Conservation (phyloP, 2,797 vertebrate species). For the Caiman crocodilus region DNA sequence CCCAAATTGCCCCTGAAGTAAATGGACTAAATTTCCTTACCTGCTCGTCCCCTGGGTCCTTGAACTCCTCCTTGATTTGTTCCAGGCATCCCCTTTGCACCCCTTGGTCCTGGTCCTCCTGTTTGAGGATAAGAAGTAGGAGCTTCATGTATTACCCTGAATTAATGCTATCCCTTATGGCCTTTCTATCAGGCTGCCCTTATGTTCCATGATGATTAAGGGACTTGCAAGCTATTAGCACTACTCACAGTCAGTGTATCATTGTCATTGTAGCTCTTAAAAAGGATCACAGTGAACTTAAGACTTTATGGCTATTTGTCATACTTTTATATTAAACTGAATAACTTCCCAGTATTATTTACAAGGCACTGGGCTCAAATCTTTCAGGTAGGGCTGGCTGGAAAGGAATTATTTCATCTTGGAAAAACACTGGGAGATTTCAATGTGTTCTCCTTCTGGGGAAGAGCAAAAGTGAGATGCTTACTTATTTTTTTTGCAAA, state of each 20-base stretch:
- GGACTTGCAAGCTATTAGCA: neutral
- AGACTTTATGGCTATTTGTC: too few relatives aligned
- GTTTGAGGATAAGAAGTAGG: neutral
- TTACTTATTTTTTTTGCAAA: neutral
- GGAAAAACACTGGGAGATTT: neutral
- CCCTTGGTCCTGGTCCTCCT: constrained; percentile 77
- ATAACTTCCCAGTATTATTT: neutral
- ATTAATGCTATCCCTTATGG: neutral
- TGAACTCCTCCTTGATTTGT: constrained; percentile 52
- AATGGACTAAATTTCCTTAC: constrained; percentile 28
- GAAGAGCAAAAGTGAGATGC: neutral
- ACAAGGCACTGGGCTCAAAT: neutral
- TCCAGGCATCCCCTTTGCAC: constrained; percentile 66
- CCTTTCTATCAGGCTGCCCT: neutral
- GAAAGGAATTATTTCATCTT: neutral
- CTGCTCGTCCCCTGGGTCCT: constrained; percentile 65
- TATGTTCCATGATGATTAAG: neutral
- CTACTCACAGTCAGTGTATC: too few relatives aligned
- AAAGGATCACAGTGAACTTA: too few relatives aligned
- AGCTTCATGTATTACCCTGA: neutral
- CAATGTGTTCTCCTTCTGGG: neutral
- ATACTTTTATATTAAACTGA: too few relatives aligned
- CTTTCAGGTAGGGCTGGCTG: neutral
- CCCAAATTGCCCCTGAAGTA: neutral
- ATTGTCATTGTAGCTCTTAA: too few relatives aligned